These are phyloP conservation scores for Myodes glareolus DNA, from an alignment of 2,113 vertebrate species.

Conservation along the genomic window DNA sequence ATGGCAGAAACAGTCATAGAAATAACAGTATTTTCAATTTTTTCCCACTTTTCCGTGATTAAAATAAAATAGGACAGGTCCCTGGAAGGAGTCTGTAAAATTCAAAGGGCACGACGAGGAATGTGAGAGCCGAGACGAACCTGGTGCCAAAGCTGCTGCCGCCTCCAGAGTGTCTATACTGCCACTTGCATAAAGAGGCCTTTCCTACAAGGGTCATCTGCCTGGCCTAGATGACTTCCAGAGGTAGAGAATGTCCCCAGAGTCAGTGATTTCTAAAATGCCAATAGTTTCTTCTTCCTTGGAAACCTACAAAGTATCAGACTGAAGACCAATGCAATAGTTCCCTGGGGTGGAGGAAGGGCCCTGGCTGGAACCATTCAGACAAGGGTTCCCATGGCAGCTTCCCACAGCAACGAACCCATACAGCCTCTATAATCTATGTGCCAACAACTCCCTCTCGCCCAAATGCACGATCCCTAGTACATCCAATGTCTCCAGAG, in stretches of 20 bases:
- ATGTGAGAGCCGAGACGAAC: background rate
- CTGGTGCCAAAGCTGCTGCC: background rate
- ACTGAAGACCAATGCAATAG: background rate
- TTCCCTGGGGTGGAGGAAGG: background rate
- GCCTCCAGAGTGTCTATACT: background rate
- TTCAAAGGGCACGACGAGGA: background rate
- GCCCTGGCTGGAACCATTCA: too few species aligned
- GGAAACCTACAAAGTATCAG: background rate
- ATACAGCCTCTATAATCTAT: rapidly evolving
- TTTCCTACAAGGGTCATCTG: background rate
- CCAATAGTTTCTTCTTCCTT: background rate
- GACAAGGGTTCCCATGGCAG: too few species aligned
- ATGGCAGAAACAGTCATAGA: background rate
- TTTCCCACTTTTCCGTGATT: background rate
- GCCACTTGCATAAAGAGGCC: background rate
- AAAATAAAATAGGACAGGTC: background rate
- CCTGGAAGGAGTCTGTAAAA: background rate
- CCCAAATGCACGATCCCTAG: background rate
- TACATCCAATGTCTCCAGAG: background rate
- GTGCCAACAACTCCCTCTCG: background rate
- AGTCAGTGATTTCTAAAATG: background rate
- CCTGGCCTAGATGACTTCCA: background rate
- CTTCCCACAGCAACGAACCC: background rate
- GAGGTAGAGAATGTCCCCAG: background rate
- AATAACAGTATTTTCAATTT: background rate